Base-by-base conservation (phyloP, 2,797 vertebrate genomes). In the Rhynchonycteris naso region DNA sequence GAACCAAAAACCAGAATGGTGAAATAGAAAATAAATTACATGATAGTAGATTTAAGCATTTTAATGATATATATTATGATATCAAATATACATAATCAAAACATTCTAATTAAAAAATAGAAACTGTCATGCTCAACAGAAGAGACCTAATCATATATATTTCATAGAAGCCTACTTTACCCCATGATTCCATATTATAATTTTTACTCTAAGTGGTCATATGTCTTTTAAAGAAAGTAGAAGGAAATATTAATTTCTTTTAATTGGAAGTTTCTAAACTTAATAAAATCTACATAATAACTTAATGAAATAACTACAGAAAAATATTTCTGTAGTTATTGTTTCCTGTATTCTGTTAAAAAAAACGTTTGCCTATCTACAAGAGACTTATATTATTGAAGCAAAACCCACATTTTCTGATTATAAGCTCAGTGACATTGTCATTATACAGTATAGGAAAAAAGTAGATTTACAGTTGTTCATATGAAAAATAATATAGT, bases 81-180 rank as follows among this genome's bases (percentile, higher is more conserved):
- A 89, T 72, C 72, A 87, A 91, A 78, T 50, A 12, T 61, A 66
- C 26, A 61, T 30, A 83, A 38, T 95, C 30, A 74, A 85, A 96
- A 61, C 2, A 76, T 56, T 58, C 24, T 35, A 93, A 24, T 59
- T 66, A 61, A 93, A 90, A 85, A 43, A 63, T 30, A 79, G 21
- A 84, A 28, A 43, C 82, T 56, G 4, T 74, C 15, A 90, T 1
- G 84, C 12, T 88, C 30, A 9, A 72, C 38, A 50, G 43, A 84
- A 93, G 84, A 71, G n/a, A 38, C 10, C 15, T 22, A 95, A 66
- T 15, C 58, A 38, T 65, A 15, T 88, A 5, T 59, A 58, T 63
- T 68, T 5, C 2, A 76, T 0, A 18, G 69, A 93, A 85, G 69
- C 30, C n/a, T 7, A 28, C 2, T 84, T n/a, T 28, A 52, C 12